These are phyloP conservation scores for Anhinga rufa DNA, from an alignment of 2,113 vertebrate species.

Conservation along the genomic window DNA sequence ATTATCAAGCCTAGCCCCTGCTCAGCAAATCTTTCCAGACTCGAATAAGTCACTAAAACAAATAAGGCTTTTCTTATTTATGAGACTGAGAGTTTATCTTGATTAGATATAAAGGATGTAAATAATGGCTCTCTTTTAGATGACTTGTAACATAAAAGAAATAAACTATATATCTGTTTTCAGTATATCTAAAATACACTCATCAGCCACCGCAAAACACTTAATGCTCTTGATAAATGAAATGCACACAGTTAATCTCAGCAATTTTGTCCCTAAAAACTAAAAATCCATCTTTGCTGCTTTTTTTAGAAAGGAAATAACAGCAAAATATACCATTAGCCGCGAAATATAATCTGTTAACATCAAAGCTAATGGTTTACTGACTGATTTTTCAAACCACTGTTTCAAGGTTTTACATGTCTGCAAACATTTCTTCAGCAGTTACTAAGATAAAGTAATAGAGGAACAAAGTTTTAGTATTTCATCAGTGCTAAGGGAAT, in stretches of 20 bases:
- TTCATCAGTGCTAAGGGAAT: background rate
- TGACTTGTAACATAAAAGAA: slow-evolving; percentile 55
- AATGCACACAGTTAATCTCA: slow-evolving; percentile 3
- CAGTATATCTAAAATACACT: slow-evolving; percentile 52
- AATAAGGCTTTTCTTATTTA: slow-evolving; percentile 64
- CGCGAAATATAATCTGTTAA: background rate
- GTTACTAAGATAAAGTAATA: slow-evolving; percentile 43
- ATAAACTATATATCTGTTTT: slow-evolving; percentile 49
- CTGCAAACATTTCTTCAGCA: slow-evolving; percentile 37
- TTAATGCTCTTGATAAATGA: slow-evolving; percentile 58
- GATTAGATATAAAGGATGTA: slow-evolving; percentile 60
- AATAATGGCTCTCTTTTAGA: slow-evolving; percentile 45
- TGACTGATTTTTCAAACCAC: background rate
- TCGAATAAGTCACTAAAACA: slow-evolving; percentile 60
- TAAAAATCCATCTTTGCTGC: slow-evolving; percentile 16
- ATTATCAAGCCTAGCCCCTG: slow-evolving; percentile 42
- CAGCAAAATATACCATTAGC: background rate
- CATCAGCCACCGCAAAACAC: slow-evolving; percentile 46
- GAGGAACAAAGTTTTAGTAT: background rate
- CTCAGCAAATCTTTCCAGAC: slow-evolving; percentile 58
- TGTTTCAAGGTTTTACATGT: slow-evolving; percentile 4
- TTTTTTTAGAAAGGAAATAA: slow-evolving; percentile 12
- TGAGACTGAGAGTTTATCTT: slow-evolving; percentile 65
- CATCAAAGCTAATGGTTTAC: slow-evolving; percentile 26
- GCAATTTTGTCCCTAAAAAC: slow-evolving; percentile 23